Conservation (phyloP, 2,797 vertebrate species). For the Ibycter americanus region DNA sequence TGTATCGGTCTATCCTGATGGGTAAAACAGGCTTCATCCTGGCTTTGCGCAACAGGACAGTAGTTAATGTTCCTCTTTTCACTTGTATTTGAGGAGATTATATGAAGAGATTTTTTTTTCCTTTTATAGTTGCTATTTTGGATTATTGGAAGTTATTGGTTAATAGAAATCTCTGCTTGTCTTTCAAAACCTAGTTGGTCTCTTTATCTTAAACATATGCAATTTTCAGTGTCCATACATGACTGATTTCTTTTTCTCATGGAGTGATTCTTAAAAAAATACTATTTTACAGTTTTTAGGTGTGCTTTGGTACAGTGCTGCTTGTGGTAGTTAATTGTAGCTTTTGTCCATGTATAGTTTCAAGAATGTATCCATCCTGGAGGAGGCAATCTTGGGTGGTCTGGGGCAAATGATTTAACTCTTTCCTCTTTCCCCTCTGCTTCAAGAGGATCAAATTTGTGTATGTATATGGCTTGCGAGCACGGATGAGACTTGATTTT, state of each 20-base stretch:
- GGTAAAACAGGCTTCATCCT: not conserved
- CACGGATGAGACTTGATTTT: not conserved
- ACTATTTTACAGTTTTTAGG: not conserved
- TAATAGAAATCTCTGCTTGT: not conserved
- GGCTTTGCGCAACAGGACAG: not conserved
- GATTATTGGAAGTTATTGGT: not conserved
- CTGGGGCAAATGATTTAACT: not conserved
- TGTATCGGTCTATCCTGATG: fast-evolving
- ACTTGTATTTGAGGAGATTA: not conserved
- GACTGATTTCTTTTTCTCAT: not conserved
- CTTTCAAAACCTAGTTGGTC: not conserved
- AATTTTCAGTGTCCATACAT: not conserved
- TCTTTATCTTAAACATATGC: not conserved
- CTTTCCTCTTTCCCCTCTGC: not conserved
- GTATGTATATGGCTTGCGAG: not conserved
- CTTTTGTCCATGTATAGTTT: not conserved
- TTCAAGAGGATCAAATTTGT: not conserved
- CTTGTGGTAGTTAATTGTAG: not conserved
- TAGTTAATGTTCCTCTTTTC: not conserved
- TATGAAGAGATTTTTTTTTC: not conserved
- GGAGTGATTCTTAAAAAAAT: not conserved
- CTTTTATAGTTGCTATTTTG: not conserved
- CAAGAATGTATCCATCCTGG: not conserved
- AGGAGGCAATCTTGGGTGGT: not conserved
- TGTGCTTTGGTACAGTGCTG: not conserved